Percentiles rank a stretch among this genome's conserved stretches.
phyloP scores from a whole-genome alignment of 2,888 invertebrate species.

The Heliconius ethilla region DNA sequence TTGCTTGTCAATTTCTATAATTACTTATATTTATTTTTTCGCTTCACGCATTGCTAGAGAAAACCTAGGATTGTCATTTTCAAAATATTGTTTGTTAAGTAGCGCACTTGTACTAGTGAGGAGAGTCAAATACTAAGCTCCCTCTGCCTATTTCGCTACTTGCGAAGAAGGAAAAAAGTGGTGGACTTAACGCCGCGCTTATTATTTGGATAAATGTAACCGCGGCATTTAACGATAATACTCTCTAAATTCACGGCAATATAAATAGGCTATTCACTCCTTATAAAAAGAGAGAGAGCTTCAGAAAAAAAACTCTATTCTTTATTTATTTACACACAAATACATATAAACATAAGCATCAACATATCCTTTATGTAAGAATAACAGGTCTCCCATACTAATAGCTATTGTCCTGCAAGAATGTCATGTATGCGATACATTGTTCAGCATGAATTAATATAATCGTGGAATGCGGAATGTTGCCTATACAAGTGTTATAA shows the following conservation, averaged over 20 bases:
- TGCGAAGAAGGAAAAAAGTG: too few species aligned
- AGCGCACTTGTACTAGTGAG: too few species aligned
- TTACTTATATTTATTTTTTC: not conserved
- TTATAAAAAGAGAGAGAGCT: too few species aligned
- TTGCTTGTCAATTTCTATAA: not conserved
- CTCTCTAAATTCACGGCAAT: too few species aligned
- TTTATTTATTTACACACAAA: too few species aligned
- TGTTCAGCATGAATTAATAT: conserved; percentile 39
- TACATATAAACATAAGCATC: not conserved
- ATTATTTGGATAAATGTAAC: too few species aligned
- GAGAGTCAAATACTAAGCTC: too few species aligned
- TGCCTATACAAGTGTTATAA: conserved; percentile 31
- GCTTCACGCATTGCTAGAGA: not conserved
- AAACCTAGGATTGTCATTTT: rapidly evolving
- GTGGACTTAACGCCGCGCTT: too few species aligned
- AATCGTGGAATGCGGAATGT: conserved; percentile 40
- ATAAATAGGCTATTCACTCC: too few species aligned
- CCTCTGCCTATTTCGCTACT: too few species aligned
- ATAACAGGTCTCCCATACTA: conserved; percentile 35
- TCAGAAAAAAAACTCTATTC: too few species aligned
- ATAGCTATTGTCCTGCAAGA: conserved; percentile 46
- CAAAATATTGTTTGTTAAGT: not conserved
- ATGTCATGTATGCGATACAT: conserved; percentile 42
- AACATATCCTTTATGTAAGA: conserved; percentile 5
- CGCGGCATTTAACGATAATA: too few species aligned